Evolutionary conservation across 2,797 vertebrate species (phyloP), one percentile per base, ranked within the genome.

Genomic region (Acanthopagrus latus): DNA sequence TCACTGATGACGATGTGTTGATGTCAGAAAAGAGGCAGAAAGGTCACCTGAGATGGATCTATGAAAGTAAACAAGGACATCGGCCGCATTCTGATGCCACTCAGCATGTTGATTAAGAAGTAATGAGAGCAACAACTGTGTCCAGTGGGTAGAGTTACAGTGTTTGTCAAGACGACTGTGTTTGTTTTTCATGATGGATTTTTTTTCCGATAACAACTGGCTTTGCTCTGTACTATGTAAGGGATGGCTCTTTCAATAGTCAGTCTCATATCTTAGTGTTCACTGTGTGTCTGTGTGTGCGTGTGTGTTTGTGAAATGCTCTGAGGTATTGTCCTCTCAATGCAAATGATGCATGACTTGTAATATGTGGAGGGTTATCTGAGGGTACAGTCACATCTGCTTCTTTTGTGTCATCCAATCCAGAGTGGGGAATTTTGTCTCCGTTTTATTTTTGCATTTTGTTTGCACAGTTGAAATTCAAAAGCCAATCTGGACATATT

Each of bases 41-140:
- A 80, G 83, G 87, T 89, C 73, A 88, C 74, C 85, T 76, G 71
- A 88, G 88, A 85, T 56, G 69, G 54, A 80, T 78, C 73, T 77
- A 64, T 79, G 75, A 79, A 76, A 82, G 84, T 87, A 86, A 93
- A 91, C 86, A 71, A 73, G 68, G 75, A 38, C 43, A 14, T 72
- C 64, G 10, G 57, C 68, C 2, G 33, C 74, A 51, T 70, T 66
- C 71, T 25, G 55, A 74, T 25, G n/a, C 73, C 71, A 48, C 54
- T 58, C 72, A 38, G 77, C 74, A 47, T 67, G 79, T 71, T 71
- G 73, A 87, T 87, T 76, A 88, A 85, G 51, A 83, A 85, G 76
- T 86, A 88, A 90, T 89, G 71, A 86, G 72, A 41, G 78, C 52
- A 65, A 78, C 54, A 57, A 59, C 76, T 63, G 72, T 43, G 64